Evolutionary conservation across 92 coral and sea anemone species (phyloP), one percentile per base, ranked within the genome.

Genomic region (Paramuricea clavata): DNA sequence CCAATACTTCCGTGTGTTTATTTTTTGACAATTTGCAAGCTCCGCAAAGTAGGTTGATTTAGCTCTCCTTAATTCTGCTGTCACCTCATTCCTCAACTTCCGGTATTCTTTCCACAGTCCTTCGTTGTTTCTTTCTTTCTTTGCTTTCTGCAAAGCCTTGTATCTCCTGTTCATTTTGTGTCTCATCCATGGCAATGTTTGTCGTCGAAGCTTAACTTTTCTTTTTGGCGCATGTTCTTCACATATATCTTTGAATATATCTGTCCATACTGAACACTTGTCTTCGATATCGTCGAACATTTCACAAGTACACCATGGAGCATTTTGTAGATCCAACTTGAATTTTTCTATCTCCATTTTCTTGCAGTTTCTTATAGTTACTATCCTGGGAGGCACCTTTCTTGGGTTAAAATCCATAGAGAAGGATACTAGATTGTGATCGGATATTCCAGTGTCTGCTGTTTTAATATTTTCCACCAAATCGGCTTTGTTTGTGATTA

Each of bases 331-430:
- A 19, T 88, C 87, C 6, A 78, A 64, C 22, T 70, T 64, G 64
- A 93, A 87, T 54, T 85, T 61, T 13, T 68, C 91, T 83, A 27
- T 67, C 15, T 92, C 41, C 69, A 92, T 74, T 42, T 72, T 42
- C 31, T 89, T 86, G 81, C 69, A 80, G 44, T 64, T 81, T 47
- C 88, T 74, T 49, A 85, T 75, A 0, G 50, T 68, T 50, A 91
- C 69, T 50, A 91, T 87, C 72, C 81, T 81, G 49, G 93, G 91
- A 57, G 81, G 76, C 47, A 82, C 89, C 11, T 89, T 70, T 16
- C 74, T 78, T 61, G 52, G 52, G 1, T 47, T 47, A 6, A 47
- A 47, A 47, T 47, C 52, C 52, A 47, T 47, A 12, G 17, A 47
- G 16, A 47, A 47, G 16, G 9, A 47, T 12, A 70, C 76, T 12